Base-by-base conservation (phyloP, 2,113 vertebrate species). In the Cariama cristata region DNA sequence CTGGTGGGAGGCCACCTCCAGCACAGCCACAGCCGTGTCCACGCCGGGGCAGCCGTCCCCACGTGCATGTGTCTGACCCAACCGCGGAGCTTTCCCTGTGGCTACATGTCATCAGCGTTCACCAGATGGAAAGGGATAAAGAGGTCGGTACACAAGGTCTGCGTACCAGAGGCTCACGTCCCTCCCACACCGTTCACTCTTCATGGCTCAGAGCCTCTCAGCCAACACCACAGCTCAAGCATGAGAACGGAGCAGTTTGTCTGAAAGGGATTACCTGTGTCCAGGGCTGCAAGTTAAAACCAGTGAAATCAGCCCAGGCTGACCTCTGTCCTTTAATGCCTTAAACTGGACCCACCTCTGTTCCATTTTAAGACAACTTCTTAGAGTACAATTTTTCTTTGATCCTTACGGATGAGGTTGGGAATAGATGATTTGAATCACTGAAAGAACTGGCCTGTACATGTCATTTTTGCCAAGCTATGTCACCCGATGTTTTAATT, bases 41-140 rank as follows among this genome's bases (percentile, higher is more conserved):
- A 8, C 0, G 1, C 14, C 4, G 0, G 16, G 40, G 35, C 11
- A 24, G 63, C 28, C 5, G 1, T 14, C 27, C 79, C 63, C 6
- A 4, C 1, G 14, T 12, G 5, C 28, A 4, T 0, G 22, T 11
- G 17, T 35, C 38, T 17, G 15, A 45, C 27, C 35, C 62, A n/a
- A 3, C 24, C 7, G 0, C 0, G 45, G 81, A 59, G 69, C 4
- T 71, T 71, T 19, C 19, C 17, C 44, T 4, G 9, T 0, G 3
- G 42, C 27, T 26, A 5, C 24, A 0, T 0, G 12, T 21, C 59
- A 55, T 30, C 0, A 0, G 33, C 33, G 19, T 35, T 32, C 68
- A 17, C 44, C 50, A 19, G 58, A 19, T 0, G 0, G 38, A 40
- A 47, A 44, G 35, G 52, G 18, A 38, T 11, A 28, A 40, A 60